Evolutionary conservation across 1,140 invertebrate species (phyloP).

Genomic region (Pseudomyrmex cubaensis): DNA sequence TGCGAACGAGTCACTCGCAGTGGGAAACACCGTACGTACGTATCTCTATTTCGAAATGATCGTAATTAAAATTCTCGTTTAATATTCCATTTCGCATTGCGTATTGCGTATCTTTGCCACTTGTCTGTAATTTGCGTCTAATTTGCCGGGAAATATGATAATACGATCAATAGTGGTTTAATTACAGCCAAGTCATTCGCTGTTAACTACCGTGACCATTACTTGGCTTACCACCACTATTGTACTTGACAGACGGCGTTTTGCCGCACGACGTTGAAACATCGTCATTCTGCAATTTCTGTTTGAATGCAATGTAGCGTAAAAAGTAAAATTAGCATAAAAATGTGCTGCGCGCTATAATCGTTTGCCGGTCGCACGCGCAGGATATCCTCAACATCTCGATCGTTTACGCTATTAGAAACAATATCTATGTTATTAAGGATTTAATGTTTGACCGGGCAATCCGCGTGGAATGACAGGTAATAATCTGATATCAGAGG

Average conservation of each 20-base stretch:
- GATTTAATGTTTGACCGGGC: background rate
- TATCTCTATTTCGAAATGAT: too few species aligned
- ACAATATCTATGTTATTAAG: background rate
- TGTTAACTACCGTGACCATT: background rate
- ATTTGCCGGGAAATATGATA: constrained; percentile 12
- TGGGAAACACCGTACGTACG: too few species aligned
- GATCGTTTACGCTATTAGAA: background rate
- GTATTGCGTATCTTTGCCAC: too few species aligned
- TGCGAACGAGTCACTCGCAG: too few species aligned
- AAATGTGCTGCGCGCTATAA: background rate
- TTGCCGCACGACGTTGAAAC: background rate
- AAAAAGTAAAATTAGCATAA: constrained; percentile 32
- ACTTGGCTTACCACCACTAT: background rate
- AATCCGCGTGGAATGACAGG: background rate
- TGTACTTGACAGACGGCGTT: background rate
- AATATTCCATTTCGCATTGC: too few species aligned
- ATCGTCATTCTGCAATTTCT: background rate
- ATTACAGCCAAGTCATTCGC: background rate
- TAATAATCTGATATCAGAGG: background rate
- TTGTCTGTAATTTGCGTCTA: constrained; percentile 14
- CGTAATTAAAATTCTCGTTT: too few species aligned
- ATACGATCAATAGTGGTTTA: constrained; percentile 18
- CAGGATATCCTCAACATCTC: background rate
- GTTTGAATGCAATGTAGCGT: background rate
- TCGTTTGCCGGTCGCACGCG: background rate